Evolutionary conservation across 2,888 invertebrate genomes (phyloP).

Genomic region (Lochmaea capreae): DNA sequence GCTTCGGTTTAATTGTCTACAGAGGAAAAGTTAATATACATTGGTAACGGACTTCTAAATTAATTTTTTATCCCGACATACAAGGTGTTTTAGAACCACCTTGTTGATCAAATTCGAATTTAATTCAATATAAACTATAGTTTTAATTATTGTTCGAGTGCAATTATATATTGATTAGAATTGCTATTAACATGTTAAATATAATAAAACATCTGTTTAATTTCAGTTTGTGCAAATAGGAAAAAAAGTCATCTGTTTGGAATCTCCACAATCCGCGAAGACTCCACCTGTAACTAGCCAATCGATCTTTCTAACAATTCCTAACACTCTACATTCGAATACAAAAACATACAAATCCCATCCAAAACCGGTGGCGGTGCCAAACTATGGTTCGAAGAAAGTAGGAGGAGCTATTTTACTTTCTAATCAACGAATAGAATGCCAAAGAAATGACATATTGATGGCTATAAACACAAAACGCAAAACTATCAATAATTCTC

Average conservation of each 20-base stretch:
- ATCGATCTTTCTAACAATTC: constrained; percentile 57
- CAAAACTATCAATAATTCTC: constrained; percentile 49
- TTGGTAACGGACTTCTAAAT: too few species aligned
- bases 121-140: too few species aligned
- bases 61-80: too few species aligned
- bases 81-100: too few species aligned
- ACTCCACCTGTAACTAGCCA: constrained; percentile 54
- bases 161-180: background rate
- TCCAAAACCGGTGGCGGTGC: constrained; percentile 72
- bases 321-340: constrained; percentile 52
- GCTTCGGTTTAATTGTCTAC: too few species aligned
- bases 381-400: constrained; percentile 70
- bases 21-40: too few species aligned
- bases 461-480: constrained; percentile 56
- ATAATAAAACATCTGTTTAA: background rate
- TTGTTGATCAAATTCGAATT: too few species aligned
- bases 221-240: constrained; percentile 58
- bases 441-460: constrained; percentile 61
- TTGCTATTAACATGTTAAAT: background rate
- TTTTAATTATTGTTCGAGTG: too few species aligned
- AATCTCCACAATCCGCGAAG: constrained; percentile 55
- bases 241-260: constrained; percentile 56
- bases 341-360: constrained; percentile 67
- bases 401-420: constrained; percentile 70
- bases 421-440: constrained; percentile 63